Evolutionary conservation across 2,797 vertebrate genomes (phyloP), one percentile per base, ranked within the genome.

Genomic region (Neopelma chrysocephalum): DNA sequence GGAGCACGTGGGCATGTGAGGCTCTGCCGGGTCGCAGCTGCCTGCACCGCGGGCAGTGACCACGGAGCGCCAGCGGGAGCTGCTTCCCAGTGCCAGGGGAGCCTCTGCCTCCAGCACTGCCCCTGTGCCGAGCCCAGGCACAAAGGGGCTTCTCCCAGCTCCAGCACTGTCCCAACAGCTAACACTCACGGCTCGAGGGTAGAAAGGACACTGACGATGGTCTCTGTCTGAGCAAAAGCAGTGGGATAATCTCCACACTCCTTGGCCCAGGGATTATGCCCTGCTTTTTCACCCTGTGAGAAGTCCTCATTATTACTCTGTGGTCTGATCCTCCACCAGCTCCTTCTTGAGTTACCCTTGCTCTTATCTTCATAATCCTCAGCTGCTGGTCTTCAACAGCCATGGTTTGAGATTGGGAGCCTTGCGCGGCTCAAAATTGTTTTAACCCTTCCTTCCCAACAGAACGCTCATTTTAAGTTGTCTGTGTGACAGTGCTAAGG

Each of bases 31-130:
- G 64, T 26, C 11, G 0, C 83, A 76, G 73, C 73, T 89, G 78
- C 70, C 23, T 8, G 79, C 18, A 53, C 70, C 6, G 40, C 0
- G 1, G 82, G 89, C 64, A 64, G 58, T 2, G 2, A 31, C 64
- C 9, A 0, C 1, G 21, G 32, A 23, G 32, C 0, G 9, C 58
- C 1, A 0, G 22, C 1, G 0, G 64, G 2, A 78, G 61, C 40
- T 20, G 40, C 27, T 62, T 71, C 51, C 51, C 4, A n/a, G 10
- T 47, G 62, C 64, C 64, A 51, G 58, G 38, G 48, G 13, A 57
- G 23, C 31, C 57, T 31, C 42, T 1, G 20, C 23, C 38, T 21
- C 57, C 22, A 32, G 9, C 2, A 4, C 11, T 1, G 6, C 12
- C 31, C 32, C 57, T 9, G 13, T 3, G 0, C 23, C 1, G 2